These are phyloP conservation scores for Pelagia noctiluca DNA, from an alignment of 30 jellyfish, hydroid and myxozoan species.

Conservation along the genomic window DNA sequence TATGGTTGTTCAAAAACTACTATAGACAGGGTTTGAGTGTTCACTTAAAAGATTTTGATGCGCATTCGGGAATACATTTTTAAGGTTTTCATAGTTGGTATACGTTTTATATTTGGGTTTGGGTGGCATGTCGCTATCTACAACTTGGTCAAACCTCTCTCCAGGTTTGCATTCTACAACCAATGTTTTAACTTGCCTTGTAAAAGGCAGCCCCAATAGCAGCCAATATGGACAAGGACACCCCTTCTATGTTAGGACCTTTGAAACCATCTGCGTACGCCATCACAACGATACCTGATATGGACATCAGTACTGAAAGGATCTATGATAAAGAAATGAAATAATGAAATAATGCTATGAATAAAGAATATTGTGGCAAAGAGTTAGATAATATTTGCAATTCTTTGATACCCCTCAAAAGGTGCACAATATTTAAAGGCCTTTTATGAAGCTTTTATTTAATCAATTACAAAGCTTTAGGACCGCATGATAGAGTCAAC, in stretches of 20 bases:
- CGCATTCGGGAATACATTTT: background rate
- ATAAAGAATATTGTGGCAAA: too few relatives aligned
- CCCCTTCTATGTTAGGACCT: slow-evolving; percentile 70
- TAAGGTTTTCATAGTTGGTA: background rate
- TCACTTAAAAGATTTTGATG: background rate
- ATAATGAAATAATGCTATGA: background rate
- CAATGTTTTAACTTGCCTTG: too few relatives aligned
- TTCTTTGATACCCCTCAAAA: background rate
- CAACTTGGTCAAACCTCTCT: too few relatives aligned
- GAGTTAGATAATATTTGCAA: too few relatives aligned
- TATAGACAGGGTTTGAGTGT: background rate
- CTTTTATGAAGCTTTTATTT: too few relatives aligned
- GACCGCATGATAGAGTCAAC: too few relatives aligned
- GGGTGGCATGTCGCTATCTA: too few relatives aligned
- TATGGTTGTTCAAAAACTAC: background rate
- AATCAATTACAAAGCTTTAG: too few relatives aligned
- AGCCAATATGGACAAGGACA: slow-evolving; percentile 47
- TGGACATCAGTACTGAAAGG: slow-evolving; percentile 55
- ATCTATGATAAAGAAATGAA: slow-evolving; percentile 34
- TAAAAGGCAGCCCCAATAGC: slow-evolving; percentile 78
- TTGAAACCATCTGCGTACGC: slow-evolving; percentile 72
- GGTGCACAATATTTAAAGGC: background rate
- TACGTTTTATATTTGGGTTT: too few relatives aligned
- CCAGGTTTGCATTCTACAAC: too few relatives aligned
- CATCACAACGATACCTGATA: slow-evolving; percentile 73